Evolutionary conservation across 2,797 vertebrate species (phyloP).

Genomic region (Dicrostonyx torquatus): DNA sequence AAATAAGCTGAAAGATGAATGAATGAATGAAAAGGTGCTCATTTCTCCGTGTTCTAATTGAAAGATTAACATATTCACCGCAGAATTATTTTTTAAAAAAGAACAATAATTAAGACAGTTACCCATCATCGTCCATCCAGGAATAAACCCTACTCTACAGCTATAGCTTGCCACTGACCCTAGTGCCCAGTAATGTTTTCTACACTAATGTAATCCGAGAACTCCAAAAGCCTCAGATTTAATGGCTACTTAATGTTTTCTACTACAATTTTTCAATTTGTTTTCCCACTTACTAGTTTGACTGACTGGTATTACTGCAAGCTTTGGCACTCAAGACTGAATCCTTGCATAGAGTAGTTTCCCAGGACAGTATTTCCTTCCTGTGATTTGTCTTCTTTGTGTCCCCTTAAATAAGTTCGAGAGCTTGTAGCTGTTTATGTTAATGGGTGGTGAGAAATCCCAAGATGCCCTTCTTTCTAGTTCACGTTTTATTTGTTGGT

Average conservation of each 20-base stretch:
- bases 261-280: background rate
- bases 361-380: background rate
- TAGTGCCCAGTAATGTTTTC: background rate
- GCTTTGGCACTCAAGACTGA: background rate
- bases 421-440: background rate
- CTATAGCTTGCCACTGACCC: background rate
- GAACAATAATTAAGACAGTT: background rate
- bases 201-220: background rate
- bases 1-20: background rate
- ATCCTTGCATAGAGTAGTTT: background rate
- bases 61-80: background rate
- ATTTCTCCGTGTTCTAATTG: constrained; percentile 14
- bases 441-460: background rate
- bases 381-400: background rate
- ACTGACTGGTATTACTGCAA: background rate
- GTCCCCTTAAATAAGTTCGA: background rate
- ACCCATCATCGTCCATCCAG: background rate
- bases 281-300: constrained; percentile 20
- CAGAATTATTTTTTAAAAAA: background rate
- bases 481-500: background rate
- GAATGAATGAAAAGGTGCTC: background rate
- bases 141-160: background rate
- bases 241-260: background rate
- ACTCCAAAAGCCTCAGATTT: constrained; percentile 5
- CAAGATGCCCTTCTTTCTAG: background rate